A percentile compares a stretch with the other conserved stretches of the same genome.
Conservation (phyloP, 2,888 invertebrate species). For the Fabriciana adippe region DNA sequence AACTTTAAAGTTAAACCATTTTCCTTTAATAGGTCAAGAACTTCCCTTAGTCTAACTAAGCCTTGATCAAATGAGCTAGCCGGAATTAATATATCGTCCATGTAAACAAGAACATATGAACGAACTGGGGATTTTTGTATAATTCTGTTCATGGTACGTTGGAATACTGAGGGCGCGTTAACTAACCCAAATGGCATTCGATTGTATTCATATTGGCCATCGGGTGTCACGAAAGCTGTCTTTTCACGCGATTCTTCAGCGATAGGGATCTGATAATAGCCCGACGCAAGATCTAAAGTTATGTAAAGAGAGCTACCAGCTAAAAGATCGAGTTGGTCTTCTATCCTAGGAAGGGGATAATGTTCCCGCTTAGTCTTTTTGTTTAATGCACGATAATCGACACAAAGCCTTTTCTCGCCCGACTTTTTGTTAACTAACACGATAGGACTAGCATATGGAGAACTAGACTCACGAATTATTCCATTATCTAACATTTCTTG, state of each 20-base stretch:
- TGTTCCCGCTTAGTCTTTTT: not conserved
- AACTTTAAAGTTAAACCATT: conserved; percentile 36
- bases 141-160: not conserved
- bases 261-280: conserved; percentile 39
- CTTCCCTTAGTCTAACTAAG: conserved; percentile 20
- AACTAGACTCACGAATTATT: conserved; percentile 31
- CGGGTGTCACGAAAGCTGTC: conserved; percentile 36
- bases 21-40: conserved; percentile 30
- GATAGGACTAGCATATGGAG: conserved; percentile 41
- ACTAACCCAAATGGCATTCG: conserved; percentile 40
- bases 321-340: conserved; percentile 25
- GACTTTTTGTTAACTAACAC: conserved; percentile 40
- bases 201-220: conserved; percentile 38
- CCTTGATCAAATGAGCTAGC: conserved; percentile 24
- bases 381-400: conserved; percentile 2
- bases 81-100: conserved; percentile 38
- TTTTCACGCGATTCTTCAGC: conserved; percentile 30
- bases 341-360: not conserved
- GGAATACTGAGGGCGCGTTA: conserved; percentile 38
- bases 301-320: conserved; percentile 39
- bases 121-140: too few species aligned
- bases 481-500: conserved; percentile 30
- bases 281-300: conserved; percentile 39
- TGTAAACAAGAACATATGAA: conserved; percentile 21
- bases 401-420: conserved; percentile 5